Evolutionary conservation across 2,113 vertebrate species (phyloP), one percentile per base, ranked within the genome.

Genomic region (Microtus ochrogaster): DNA sequence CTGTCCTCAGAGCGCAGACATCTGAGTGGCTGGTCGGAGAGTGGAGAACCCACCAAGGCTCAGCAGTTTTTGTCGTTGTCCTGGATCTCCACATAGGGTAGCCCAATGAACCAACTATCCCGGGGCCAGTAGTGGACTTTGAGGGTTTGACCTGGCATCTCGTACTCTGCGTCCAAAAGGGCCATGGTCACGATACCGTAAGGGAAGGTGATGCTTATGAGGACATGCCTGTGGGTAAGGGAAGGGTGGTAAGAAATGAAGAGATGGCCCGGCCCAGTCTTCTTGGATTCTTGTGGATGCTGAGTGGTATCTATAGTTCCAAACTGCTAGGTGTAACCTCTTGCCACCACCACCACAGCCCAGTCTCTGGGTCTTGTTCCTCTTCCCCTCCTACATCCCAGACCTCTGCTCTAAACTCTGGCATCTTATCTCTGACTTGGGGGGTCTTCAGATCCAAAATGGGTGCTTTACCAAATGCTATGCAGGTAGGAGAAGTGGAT

Each of bases 401-500:
- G 81, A 33, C 90, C 63, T 39, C 68, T 4, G 28, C 33, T 74
- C 95, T 4, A 52, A 58, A 17, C 74, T 63, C 58, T 19, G 52
- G 39, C 44, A 36, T 26, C 72, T 19, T 7, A 63, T 68, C 47
- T 61, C 77, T 81, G 55, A 17, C 10, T 21, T 8, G 21, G 26
- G n/a, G 36, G 16, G 26, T 24, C 52, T 21, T 81, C 2, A 55
- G 33, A 22, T 36, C 39, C 8, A 36, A 88, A 68, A 0, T 2
- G 16, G 26, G n/a, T 26, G 44, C 98, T 98, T 98, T 98, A 99
- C 99, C 99, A 99, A 97, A 99, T 98, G 93, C 99, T 99, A 36
- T 99, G 99, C 72, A 99, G 97, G 97, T 99, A 99, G 97, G 98
- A 99, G 97, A 99, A 99, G 98, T 99, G 98, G 47, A 99, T 94